Conservation (phyloP, 2,797 vertebrate species). For the Phrynocephalus forsythii region DNA sequence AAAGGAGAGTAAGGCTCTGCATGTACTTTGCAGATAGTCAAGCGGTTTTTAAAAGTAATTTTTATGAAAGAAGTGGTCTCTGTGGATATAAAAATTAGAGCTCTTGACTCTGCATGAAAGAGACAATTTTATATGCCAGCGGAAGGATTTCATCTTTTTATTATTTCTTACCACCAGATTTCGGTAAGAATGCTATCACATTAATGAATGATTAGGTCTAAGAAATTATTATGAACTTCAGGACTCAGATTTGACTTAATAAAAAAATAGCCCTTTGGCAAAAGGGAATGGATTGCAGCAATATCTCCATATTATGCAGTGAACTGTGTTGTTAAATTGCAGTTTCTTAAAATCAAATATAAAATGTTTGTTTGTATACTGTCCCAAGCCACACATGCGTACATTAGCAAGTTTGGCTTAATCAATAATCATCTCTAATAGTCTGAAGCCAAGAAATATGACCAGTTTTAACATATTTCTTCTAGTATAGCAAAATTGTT, state of each 20-base stretch:
- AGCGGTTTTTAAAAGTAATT: background rate
- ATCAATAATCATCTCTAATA: background rate
- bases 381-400: background rate
- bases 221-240: background rate
- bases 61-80: background rate
- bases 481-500: background rate
- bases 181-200: background rate
- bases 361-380: background rate
- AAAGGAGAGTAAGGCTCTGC: background rate
- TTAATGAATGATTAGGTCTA: conserved; percentile 55
- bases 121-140: conserved; percentile 28
- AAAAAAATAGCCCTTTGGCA: conserved; percentile 38
- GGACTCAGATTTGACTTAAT: conserved; percentile 14
- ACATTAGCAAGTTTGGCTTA: background rate
- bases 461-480: background rate
- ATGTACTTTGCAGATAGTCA: background rate
- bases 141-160: conserved; percentile 48
- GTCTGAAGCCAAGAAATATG: background rate
- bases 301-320: background rate
- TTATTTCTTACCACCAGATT: conserved; percentile 13
- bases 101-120: background rate
- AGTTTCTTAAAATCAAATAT: background rate
- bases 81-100: background rate
- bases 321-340: background rate
- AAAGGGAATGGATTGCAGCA: conserved; percentile 5